These are phyloP conservation scores for Hyaena hyaena DNA, from an alignment of 2,113 vertebrate species.

Conservation along the genomic window DNA sequence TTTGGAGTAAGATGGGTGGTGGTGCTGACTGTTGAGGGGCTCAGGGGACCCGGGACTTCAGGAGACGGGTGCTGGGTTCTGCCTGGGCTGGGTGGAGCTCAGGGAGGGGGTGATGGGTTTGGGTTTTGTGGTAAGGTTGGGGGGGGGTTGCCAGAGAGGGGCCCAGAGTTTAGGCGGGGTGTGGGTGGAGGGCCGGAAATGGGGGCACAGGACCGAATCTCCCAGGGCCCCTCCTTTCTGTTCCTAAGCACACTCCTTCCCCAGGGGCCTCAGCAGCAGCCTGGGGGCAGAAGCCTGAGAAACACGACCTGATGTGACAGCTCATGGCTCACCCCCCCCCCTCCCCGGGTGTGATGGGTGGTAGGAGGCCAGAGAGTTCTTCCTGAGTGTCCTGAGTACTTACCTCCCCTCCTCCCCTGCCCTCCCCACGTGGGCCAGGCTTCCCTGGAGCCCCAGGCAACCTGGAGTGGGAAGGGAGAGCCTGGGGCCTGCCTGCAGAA, in stretches of 20 bases:
- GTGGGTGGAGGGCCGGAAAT: slow-evolving; percentile 52
- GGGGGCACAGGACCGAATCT: slow-evolving; percentile 63
- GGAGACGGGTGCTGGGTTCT: neutral
- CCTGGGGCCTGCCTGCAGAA: neutral
- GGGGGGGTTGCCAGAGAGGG: neutral
- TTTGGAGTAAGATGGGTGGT: slow-evolving; percentile 79
- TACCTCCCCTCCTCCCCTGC: too few species aligned
- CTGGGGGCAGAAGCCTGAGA: neutral
- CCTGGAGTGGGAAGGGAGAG: neutral
- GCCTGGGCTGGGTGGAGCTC: neutral
- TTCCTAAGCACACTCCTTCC: neutral
- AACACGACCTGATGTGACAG: neutral
- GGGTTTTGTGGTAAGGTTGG: neutral
- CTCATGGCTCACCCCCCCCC: neutral
- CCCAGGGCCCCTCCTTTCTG: slow-evolving; percentile 29
- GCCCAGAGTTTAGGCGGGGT: neutral
- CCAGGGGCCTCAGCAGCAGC: neutral
- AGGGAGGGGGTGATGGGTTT: neutral
- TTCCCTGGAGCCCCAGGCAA: too few species aligned
- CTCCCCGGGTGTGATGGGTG: fast-evolving
- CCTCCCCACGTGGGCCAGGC: neutral
- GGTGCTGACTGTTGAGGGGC: neutral
- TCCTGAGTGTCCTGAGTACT: neutral
- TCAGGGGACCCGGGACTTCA: neutral
- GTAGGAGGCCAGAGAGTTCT: neutral